Evolutionary conservation across 2,797 vertebrate genomes (phyloP).

Genomic region (Phrynocephalus forsythii): DNA sequence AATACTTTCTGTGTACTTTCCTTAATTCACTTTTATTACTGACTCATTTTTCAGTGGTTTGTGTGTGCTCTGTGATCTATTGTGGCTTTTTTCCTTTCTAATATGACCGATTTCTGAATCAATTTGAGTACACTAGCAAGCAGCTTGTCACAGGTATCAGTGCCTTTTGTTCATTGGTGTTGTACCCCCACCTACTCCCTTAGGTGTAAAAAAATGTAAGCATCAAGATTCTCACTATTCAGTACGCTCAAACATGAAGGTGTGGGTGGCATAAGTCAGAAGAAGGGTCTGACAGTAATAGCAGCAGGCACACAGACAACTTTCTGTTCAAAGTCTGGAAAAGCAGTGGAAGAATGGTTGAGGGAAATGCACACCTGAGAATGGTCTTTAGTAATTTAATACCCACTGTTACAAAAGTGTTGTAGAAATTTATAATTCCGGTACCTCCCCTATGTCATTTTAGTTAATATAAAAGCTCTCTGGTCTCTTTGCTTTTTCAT

Average conservation of each 20-base stretch:
- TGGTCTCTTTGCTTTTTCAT: constrained; percentile 19
- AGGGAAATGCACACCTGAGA: not conserved
- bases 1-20: not conserved
- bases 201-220: not conserved
- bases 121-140: not conserved
- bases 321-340: not conserved
- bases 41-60: not conserved
- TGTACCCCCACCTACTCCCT: not conserved
- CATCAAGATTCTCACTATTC: not conserved
- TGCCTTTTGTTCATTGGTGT: not conserved
- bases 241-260: not conserved
- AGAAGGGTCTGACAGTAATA: not conserved
- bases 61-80: not conserved
- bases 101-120: not conserved
- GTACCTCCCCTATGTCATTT: not conserved
- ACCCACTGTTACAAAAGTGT: constrained; percentile 14
- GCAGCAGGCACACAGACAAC: not conserved
- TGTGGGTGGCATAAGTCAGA: not conserved
- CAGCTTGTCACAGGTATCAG: not conserved
- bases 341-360: not conserved
- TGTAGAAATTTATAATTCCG: constrained; percentile 1
- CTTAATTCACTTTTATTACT: not conserved
- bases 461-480: constrained; percentile 17
- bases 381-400: constrained; percentile 11
- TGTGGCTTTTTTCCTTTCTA: not conserved